These are phyloP conservation scores for Dexiosoma caninum DNA, from an alignment of 2,888 invertebrate species.

Conservation along the genomic window DNA sequence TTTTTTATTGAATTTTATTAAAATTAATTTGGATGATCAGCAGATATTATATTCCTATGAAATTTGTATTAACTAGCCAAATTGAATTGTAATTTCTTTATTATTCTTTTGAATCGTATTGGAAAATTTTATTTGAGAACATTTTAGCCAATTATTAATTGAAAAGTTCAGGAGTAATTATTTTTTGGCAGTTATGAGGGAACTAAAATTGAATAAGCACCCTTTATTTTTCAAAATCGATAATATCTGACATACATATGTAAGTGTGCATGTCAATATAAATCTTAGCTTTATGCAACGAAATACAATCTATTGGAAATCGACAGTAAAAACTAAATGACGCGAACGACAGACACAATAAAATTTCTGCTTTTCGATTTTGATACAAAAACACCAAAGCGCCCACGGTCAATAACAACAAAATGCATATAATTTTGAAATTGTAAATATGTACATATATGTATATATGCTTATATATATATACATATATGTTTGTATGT, in stretches of 20 bases:
- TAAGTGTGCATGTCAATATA: conserved; percentile 16
- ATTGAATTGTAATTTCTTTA: no score
- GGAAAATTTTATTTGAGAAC: no score
- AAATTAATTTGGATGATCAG: no score
- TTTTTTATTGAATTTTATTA: no score
- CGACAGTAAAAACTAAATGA: background rate
- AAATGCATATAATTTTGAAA: conserved; percentile 50
- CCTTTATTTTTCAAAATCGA: conserved; percentile 1
- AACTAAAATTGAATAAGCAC: background rate
- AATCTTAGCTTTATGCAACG: conserved; percentile 1
- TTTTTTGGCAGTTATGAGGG: no score
- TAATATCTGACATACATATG: conserved; percentile 14
- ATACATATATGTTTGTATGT: no score
- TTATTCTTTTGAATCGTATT: no score
- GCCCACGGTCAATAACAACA: conserved; percentile 66
- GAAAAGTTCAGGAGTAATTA: no score
- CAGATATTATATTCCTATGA: no score
- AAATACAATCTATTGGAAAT: conserved; percentile 5
- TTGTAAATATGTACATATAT: conserved; percentile 14
- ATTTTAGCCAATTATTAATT: no score
- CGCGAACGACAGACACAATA: conserved; percentile 18
- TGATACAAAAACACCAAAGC: conserved; percentile 39
- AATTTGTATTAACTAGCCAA: no score
- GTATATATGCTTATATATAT: no score
- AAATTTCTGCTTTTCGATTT: background rate